Percentiles rank a stretch among this genome's conserved stretches.
Conservation (phyloP, 2,888 invertebrate species). For the Megamerina dolium region DNA sequence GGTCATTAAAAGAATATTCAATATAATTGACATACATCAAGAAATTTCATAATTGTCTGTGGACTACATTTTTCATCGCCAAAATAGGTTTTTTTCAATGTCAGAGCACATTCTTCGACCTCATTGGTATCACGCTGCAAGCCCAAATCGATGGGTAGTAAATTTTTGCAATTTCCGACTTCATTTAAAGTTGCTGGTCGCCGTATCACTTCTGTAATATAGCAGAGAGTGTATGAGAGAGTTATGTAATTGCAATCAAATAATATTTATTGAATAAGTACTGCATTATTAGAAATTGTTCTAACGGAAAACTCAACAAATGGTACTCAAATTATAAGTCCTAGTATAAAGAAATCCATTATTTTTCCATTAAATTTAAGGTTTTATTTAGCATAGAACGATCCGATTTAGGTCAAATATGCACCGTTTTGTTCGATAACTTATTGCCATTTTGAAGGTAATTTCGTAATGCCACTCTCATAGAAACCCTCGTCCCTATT, state of each 20-base stretch:
- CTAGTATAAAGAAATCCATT: too few relatives aligned
- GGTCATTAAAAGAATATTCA: neutral
- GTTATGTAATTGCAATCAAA: neutral
- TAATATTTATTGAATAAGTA: too few relatives aligned
- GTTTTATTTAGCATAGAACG: too few relatives aligned
- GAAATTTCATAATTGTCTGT: slow-evolving; percentile 44
- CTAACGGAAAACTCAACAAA: too few relatives aligned
- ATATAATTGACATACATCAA: slow-evolving; percentile 25
- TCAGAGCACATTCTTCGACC: slow-evolving; percentile 29
- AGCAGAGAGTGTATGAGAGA: neutral
- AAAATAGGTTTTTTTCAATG: slow-evolving; percentile 36
- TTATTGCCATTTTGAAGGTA: too few relatives aligned
- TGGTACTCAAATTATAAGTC: too few relatives aligned
- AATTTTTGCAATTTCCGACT: slow-evolving; percentile 35
- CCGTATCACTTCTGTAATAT: slow-evolving; percentile 31
- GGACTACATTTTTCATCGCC: slow-evolving; percentile 36
- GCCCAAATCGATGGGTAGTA: slow-evolving; percentile 36
- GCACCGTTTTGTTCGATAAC: too few relatives aligned
- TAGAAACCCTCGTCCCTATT: too few relatives aligned
- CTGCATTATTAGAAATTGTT: too few relatives aligned
- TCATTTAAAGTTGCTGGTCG: slow-evolving; percentile 39
- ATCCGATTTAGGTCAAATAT: too few relatives aligned
- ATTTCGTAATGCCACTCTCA: too few relatives aligned
- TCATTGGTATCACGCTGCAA: slow-evolving; percentile 26
- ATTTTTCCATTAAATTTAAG: too few relatives aligned